phyloP scores from a whole-genome alignment of 2,888 invertebrate genomes.

The Mesochorus sp. region DNA sequence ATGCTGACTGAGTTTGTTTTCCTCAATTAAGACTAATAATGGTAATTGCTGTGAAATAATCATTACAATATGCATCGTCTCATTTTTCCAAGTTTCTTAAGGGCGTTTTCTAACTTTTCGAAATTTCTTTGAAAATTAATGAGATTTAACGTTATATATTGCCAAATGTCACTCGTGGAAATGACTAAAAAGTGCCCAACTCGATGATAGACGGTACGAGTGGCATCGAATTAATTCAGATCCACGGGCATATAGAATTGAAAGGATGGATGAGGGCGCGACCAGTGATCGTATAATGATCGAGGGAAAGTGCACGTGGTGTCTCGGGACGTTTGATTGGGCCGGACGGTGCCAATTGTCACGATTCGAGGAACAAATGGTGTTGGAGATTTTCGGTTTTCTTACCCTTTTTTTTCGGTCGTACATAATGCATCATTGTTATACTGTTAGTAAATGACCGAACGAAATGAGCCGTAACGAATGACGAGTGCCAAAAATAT shows the following conservation, averaged over 20 bases:
- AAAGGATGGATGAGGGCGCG: constrained; percentile 5
- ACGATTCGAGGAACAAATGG: constrained; percentile 52
- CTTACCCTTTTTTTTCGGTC: constrained; percentile 14
- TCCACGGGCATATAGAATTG: no score
- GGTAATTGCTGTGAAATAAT: no score
- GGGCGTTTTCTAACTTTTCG: no score
- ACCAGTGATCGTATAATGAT: constrained; percentile 26
- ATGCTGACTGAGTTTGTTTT: no score
- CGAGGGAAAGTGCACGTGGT: constrained; percentile 17
- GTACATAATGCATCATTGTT: constrained; percentile 52
- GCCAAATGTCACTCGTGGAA: constrained; percentile 34
- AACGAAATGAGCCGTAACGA: constrained; percentile 40
- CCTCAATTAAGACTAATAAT: no score
- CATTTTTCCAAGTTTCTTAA: no score
- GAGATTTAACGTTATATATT: no score
- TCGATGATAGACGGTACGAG: constrained; percentile 4
- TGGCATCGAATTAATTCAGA: constrained; percentile 44
- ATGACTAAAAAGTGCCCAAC: no score
- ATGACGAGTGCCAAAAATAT: constrained; percentile 36
- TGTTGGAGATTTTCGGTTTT: constrained; percentile 20
- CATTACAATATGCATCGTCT: no score
- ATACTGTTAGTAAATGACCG: constrained; percentile 34
- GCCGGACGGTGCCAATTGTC: constrained; percentile 52
- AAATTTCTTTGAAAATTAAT: no score
- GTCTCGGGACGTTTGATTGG: constrained; percentile 26